A percentile compares a stretch with the other conserved stretches of the same genome.
Conservation (phyloP, 2,113 vertebrate species). For the Hypocryptadius cinnamomeus region DNA sequence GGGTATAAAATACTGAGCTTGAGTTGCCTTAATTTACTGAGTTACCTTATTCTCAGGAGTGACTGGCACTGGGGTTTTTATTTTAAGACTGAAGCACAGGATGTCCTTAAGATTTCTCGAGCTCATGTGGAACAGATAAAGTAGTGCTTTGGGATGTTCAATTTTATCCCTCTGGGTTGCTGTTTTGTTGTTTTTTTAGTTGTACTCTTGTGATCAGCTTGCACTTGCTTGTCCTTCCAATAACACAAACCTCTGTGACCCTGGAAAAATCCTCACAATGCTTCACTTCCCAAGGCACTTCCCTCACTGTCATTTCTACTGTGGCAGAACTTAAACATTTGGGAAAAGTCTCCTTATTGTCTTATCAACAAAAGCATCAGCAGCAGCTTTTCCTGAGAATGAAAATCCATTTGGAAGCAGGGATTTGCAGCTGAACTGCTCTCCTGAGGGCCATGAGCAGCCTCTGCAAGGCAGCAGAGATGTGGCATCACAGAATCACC, state of each 20-base stretch:
- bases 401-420: neutral
- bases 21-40: neutral
- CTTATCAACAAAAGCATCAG: neutral
- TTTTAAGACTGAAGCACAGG: neutral
- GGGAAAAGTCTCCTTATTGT: neutral
- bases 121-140: neutral
- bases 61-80: neutral
- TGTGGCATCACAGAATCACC: neutral
- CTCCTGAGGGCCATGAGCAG: neutral
- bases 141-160: neutral
- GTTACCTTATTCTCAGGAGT: neutral
- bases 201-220: neutral
- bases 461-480: neutral
- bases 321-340: neutral
- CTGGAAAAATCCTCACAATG: fast-evolving
- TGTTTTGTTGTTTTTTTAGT: neutral
- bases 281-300: neutral
- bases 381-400: neutral
- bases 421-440: neutral
- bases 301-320: neutral
- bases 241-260: neutral
- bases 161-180: neutral
- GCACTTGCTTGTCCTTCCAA: neutral
- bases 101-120: neutral
- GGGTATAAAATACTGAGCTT: neutral